Evolutionary conservation across 2,888 invertebrate species (phyloP).

Genomic region (Oeneis ivallda): DNA sequence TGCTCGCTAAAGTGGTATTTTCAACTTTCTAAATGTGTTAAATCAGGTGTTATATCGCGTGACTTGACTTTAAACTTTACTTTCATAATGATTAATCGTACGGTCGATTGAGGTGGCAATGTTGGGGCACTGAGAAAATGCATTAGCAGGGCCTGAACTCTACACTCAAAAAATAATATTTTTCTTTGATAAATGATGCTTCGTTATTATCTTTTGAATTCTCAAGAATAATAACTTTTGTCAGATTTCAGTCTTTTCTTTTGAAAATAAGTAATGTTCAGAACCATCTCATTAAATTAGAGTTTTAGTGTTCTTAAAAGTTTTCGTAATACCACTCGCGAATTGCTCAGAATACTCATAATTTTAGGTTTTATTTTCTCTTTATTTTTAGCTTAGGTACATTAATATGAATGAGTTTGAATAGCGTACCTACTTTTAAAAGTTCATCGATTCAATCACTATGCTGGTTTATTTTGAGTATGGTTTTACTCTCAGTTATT

Average conservation of each 20-base stretch:
- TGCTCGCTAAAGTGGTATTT: slow-evolving; percentile 41
- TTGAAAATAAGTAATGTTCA: background rate
- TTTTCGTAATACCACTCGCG: slow-evolving; percentile 1
- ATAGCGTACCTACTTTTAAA: background rate
- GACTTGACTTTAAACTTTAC: slow-evolving; percentile 30
- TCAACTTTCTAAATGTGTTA: slow-evolving; percentile 37
- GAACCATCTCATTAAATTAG: background rate
- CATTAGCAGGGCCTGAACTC: background rate
- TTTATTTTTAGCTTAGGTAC: background rate
- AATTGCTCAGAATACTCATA: background rate
- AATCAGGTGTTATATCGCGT: slow-evolving; percentile 38
- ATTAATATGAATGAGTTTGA: background rate
- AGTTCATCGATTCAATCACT: no score
- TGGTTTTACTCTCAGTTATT: background rate
- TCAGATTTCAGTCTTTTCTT: background rate
- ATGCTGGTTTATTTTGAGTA: background rate
- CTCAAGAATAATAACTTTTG: background rate
- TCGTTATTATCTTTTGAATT: background rate
- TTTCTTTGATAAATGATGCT: background rate
- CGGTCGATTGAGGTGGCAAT: slow-evolving; percentile 12
- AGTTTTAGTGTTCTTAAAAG: background rate
- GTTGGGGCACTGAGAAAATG: slow-evolving; percentile 1
- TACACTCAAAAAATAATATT: background rate
- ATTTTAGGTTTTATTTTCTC: slow-evolving; percentile 8
- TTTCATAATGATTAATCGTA: slow-evolving; percentile 34